Base-by-base conservation (phyloP, 1,140 invertebrate genomes). In the Rhagoletis zephyria region DNA sequence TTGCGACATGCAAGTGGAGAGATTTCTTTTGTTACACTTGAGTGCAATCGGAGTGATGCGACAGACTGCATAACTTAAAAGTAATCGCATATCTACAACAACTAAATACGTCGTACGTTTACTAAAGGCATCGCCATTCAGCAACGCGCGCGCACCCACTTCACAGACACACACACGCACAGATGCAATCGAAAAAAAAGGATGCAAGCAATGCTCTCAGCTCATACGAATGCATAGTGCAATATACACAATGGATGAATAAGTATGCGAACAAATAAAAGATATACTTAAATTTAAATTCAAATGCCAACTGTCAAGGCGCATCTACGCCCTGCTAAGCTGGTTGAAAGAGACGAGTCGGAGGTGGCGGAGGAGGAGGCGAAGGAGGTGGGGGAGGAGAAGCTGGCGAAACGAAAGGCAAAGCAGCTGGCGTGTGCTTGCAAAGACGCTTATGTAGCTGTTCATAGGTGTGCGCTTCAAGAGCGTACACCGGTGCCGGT, bases 271-370 rank as follows among this genome's bases (percentile, higher is more conserved):
- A 19, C 74, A 81, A n/a, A 56, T 12, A 81, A 81, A 51, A 81
- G 3, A 81, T 59, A 7, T 56, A 30, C 85, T 16, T 64, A 86
- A 64, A 86, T 86, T 86, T 86, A 64, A 86, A 86, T 86, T 60
- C 85, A 64, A 86, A 86, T 86, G 85, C 85, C 85, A 86, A 86
- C 85, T 86, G 85, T 86, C 85, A 86, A 9, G 45, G 51, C 51
- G 51, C 51, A 56, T 56, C 51, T 5, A 56, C 51, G 51, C 51
- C 5, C 51, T 1, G 51, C 2, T 56, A 30, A 30, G 30, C 30
- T 30, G 30, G 30, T 30, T 30, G 30, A 30, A 30, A 30, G 30
- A 30, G 30, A 30, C 2, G 2, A 7, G 51, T 56, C 10, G 10
- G 51, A 7, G 51, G n/a, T n/a, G 30, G 30, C 30, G 4, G n/a